Evolutionary conservation across 2,888 invertebrate genomes (phyloP), one percentile per base, ranked within the genome.

Genomic region (Agrypnus murinus): DNA sequence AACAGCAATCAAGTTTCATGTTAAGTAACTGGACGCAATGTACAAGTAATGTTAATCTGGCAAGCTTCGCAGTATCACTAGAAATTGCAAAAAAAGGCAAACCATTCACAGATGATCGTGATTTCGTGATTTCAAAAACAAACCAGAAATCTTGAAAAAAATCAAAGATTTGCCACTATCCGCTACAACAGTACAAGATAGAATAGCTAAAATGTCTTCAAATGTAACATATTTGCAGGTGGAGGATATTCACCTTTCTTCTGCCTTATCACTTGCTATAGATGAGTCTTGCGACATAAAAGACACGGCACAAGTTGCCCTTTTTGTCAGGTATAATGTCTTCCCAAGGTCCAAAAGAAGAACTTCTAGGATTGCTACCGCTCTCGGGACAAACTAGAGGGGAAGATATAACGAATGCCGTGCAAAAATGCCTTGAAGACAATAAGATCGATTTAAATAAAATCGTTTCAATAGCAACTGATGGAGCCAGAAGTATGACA

Each of bases 241-340:
- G 25, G 5, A 25, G 25, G 25, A 3, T 25, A 25, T 25, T 5
- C 2, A 25, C 2, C 25, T 25, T 2, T 3, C 25, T 25, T 25
- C 25, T 3, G 25, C 74, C 34, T 73, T 79, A 77, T 79, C 75
- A 78, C 45, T 78, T 70, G 77, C 77, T 63, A 69, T 77, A 46
- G 74, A 77, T 72, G 78, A 78, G 77, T 79, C 77, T 77, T 78
- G 75, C 65, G 77, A 77, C 76, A 78, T 78, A 79, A 78, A 78
- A 73, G 75, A 78, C 67, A 78, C 76, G 63, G 76, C 77, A 64
- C 77, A 77, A 78, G 76, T 79, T 76, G 34, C 76, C 53, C 77
- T 78, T 77, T 78, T 79, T 70, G 75, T 77, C 60, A 71, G 69
- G 48, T 78, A 68, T 76, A n/a, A 76, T 79, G 53, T 76, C 72